These are phyloP conservation scores for Calcarius lapponicus DNA, from an alignment of 2,797 vertebrate genomes.

Conservation along the genomic window DNA sequence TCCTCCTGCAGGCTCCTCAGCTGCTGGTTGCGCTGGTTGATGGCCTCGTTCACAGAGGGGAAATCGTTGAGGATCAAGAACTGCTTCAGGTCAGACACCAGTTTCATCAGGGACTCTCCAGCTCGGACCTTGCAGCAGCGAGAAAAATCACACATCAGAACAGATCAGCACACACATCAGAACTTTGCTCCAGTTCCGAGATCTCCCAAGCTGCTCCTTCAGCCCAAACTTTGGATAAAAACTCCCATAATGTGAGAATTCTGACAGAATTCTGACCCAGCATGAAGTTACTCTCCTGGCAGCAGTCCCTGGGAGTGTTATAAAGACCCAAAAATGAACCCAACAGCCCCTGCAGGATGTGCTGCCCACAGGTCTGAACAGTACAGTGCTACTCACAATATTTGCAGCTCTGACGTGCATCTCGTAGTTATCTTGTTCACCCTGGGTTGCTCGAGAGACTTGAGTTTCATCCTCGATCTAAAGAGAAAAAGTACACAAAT, in stretches of 20 bases:
- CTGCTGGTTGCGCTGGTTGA: constrained; percentile 94
- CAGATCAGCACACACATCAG: neutral
- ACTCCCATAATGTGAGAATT: neutral
- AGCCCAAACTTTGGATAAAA: neutral
- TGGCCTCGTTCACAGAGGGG: constrained; percentile 95
- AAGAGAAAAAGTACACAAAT: neutral
- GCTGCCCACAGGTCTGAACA: neutral
- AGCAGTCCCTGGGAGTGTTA: neutral
- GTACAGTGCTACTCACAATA: constrained; percentile 83
- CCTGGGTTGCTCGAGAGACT: constrained; percentile 92
- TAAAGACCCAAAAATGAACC: neutral
- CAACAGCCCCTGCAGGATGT: neutral
- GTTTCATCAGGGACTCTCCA: constrained; percentile 96
- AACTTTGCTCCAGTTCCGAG: neutral
- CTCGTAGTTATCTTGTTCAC: constrained; percentile 97
- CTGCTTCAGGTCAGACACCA: constrained; percentile 97
- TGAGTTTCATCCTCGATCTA: constrained; percentile 98
- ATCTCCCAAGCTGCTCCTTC: neutral
- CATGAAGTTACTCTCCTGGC: neutral
- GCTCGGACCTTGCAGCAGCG: constrained; percentile 85
- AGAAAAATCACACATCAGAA: neutral
- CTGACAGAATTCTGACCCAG: neutral
- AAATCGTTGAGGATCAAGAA: constrained; percentile 98
- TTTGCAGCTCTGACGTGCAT: constrained; percentile 98
- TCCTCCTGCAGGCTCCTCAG: constrained; percentile 92